phyloP scores from a whole-genome alignment of 2,888 invertebrate genomes.

The Scrobipalpa atriplicella region DNA sequence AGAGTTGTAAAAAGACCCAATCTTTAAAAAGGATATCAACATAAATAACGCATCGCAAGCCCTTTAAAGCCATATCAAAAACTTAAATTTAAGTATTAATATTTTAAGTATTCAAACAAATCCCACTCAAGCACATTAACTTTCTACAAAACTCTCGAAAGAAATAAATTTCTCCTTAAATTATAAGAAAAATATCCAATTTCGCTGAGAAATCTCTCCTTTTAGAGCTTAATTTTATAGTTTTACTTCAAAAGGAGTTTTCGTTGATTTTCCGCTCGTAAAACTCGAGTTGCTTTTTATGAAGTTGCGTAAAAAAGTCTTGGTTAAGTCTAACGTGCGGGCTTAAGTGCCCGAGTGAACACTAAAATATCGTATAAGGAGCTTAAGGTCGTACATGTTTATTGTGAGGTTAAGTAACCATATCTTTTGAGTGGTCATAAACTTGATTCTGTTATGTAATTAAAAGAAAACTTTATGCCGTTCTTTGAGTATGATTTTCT shows the following conservation, averaged over 20 bases:
- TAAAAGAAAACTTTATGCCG: too few species aligned
- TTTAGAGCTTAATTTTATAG: conserved; percentile 2
- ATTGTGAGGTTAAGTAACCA: not conserved
- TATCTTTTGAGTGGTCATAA: not conserved
- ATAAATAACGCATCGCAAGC: too few species aligned
- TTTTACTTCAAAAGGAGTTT: not conserved
- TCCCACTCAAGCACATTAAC: too few species aligned
- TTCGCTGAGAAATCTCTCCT: not conserved
- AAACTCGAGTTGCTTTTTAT: not conserved
- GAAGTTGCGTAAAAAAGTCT: not conserved
- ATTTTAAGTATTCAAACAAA: too few species aligned
- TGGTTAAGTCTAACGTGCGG: not conserved
- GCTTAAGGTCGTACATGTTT: too few species aligned
- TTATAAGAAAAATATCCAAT: not conserved
- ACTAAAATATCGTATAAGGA: not conserved
- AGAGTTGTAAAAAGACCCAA: too few species aligned
- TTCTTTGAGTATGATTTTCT: too few species aligned
- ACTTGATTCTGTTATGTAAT: too few species aligned
- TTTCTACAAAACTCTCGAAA: not conserved
- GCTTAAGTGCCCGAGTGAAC: not conserved
- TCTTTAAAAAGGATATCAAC: too few species aligned
- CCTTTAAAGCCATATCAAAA: too few species aligned
- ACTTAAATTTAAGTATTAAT: too few species aligned
- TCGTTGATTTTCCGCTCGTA: not conserved
- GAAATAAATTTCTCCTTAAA: not conserved